Evolutionary conservation across 2,888 invertebrate species (phyloP).

Genomic region (Agrypnus murinus): DNA sequence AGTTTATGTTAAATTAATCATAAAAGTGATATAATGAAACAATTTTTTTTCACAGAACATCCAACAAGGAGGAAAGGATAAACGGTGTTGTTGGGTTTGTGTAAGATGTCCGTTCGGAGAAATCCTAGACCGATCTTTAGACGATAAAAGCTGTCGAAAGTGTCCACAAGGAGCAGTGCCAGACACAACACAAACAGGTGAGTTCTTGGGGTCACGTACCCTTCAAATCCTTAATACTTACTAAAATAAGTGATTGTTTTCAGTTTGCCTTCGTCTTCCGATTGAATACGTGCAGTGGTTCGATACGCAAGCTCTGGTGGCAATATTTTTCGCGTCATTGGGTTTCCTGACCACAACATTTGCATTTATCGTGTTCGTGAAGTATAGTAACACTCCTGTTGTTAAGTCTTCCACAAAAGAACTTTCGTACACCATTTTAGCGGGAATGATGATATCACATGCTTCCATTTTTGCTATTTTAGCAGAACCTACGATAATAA

Average conservation of each 20-base stretch:
- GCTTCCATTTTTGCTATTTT: constrained; percentile 79
- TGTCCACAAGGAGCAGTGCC: constrained; percentile 81
- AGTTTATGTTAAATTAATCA: too few relatives aligned
- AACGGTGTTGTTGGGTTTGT: constrained; percentile 86
- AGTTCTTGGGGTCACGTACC: constrained; percentile 52
- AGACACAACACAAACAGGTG: constrained; percentile 77
- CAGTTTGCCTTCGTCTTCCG: constrained; percentile 76
- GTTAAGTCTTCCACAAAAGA: constrained; percentile 82
- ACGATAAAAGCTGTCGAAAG: constrained; percentile 74
- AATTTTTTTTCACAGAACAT: constrained; percentile 70
- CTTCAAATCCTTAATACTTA: constrained; percentile 20
- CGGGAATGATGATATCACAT: constrained; percentile 75
- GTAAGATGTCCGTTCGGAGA: constrained; percentile 79
- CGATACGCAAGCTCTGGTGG: constrained; percentile 77
- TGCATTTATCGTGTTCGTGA: constrained; percentile 77
- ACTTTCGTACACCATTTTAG: constrained; percentile 81
- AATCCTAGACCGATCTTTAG: constrained; percentile 72
- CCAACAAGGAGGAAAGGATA: constrained; percentile 76
- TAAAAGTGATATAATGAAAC: too few relatives aligned
- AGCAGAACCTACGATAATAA: constrained; percentile 74
- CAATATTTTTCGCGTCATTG: constrained; percentile 75
- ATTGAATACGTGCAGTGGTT: constrained; percentile 78
- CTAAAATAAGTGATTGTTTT: constrained; percentile 50
- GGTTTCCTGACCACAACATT: constrained; percentile 79
- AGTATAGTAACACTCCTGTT: constrained; percentile 83